Evolutionary conservation across 2,113 vertebrate species (phyloP).

Genomic region (Cyprinodon brontotheroides): DNA sequence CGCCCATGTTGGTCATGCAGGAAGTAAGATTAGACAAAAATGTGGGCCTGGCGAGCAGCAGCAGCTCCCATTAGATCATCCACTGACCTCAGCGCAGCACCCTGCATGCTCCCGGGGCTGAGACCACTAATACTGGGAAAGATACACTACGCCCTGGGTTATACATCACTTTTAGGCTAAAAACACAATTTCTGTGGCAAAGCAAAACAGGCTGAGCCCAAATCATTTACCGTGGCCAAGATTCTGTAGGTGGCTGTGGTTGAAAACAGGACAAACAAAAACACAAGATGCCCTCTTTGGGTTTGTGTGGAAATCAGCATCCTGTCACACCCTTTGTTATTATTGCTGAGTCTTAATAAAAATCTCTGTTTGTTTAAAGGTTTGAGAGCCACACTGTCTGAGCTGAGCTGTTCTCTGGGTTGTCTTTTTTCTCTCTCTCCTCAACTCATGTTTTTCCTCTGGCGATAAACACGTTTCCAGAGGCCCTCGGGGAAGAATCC

Average conservation of each 20-base stretch:
- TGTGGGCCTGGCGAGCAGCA: constrained; percentile 21
- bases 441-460: background rate
- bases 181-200: background rate
- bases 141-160: constrained; percentile 45
- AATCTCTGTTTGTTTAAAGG: background rate
- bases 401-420: background rate
- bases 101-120: constrained; percentile 33
- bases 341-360: background rate
- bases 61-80: constrained; percentile 65
- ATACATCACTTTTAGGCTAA: constrained; percentile 31
- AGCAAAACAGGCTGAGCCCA: background rate
- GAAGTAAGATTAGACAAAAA: constrained; percentile 56
- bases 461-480: background rate
- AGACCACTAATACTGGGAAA: constrained; percentile 14
- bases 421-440: background rate
- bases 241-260: background rate
- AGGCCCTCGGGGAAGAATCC: background rate
- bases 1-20: constrained; percentile 24
- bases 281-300: background rate
- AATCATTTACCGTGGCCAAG: background rate
- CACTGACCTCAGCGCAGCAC: constrained; percentile 50
- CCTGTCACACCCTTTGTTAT: background rate
- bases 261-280: background rate
- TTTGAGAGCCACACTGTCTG: background rate
- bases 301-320: background rate